phyloP scores from a whole-genome alignment of 1,140 invertebrate species.

The Drosophila prosaltans region DNA sequence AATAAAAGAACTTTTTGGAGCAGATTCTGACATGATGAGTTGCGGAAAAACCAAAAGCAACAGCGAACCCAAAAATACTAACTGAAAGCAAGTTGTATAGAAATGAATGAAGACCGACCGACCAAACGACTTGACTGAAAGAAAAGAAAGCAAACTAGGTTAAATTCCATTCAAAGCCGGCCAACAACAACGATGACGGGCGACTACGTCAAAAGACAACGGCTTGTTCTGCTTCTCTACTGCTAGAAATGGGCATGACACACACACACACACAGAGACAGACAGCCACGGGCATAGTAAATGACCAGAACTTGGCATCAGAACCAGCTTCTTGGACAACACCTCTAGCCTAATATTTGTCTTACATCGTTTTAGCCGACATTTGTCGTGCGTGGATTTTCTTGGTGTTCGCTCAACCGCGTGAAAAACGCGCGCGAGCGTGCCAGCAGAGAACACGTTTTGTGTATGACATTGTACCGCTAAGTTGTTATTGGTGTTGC shows the following conservation, averaged over 20 bases:
- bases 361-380: conserved; percentile 58
- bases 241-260: conserved; percentile 15
- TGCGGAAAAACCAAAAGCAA: conserved; percentile 31
- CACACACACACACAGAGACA: not conserved
- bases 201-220: conserved; percentile 31
- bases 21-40: conserved; percentile 44
- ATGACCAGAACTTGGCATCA: conserved; percentile 36
- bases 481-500: conserved; percentile 51
- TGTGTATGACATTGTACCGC: conserved; percentile 64
- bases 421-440: conserved; percentile 50
- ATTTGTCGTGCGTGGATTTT: conserved; percentile 49
- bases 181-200: conserved; percentile 25
- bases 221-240: conserved; percentile 42
- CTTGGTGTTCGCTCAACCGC: conserved; percentile 44
- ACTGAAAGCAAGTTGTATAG: conserved; percentile 46
- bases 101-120: conserved; percentile 38
- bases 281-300: not conserved
- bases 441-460: conserved; percentile 58
- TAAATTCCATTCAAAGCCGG: conserved; percentile 76
- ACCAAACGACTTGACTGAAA: not conserved
- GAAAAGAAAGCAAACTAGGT: conserved; percentile 77
- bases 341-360: conserved; percentile 57
- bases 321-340: conserved; percentile 43
- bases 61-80: conserved; percentile 41
- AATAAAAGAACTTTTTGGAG: conserved; percentile 57